Evolutionary conservation across 1,140 invertebrate genomes (phyloP), one percentile per base, ranked within the genome.

Genomic region (Zaprionus ghesquierei): DNA sequence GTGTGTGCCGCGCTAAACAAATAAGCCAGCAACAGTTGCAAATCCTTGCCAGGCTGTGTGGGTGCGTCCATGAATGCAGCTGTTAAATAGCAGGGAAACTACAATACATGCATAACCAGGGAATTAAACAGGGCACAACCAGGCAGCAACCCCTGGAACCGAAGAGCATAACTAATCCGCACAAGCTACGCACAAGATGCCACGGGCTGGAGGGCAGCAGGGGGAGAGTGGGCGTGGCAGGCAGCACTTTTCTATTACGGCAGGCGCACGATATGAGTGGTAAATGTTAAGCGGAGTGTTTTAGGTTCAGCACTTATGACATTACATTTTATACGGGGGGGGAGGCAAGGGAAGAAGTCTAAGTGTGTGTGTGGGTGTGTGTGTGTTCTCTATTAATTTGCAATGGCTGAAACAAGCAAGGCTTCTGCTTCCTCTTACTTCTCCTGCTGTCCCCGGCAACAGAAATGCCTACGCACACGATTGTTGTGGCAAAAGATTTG

Each of bases 221-320:
- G 20, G 50, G 38, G 49, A 10, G 25, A 51, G 33, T 12, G 2
- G 20, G 22, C 20, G 9, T 25, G 20, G 64, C 35, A 41, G 46
- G 20, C 38, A 50, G 62, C 51, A 74, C 73, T 73, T 74, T 79
- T 79, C 79, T 63, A 81, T 81, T 77, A 81, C 60, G 60, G 12
- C 68, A 3, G 27, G 50, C 72, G 58, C 73, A 81, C 59, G 79
- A 64, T 79, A 53, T 70, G 58, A 64, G 49, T 54, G 46, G 62
- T 59, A 75, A 70, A 78, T 86, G 82, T 81, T 86, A 82, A 82
- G 84, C 82, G 75, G 59, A 86, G 86, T 82, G 79, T 82, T 86
- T 86, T 86, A 86, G 82, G 82, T 81, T 87, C 82, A 82, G 82
- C 82, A 86, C 82, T 87, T 86, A 86, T 86, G 82, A 87, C 82